Percentiles rank a stretch among this genome's conserved stretches.
These are phyloP conservation scores for Pocillopora damicornis DNA, from an alignment of 64 coral and sea anemone species.

Conservation along the genomic window DNA sequence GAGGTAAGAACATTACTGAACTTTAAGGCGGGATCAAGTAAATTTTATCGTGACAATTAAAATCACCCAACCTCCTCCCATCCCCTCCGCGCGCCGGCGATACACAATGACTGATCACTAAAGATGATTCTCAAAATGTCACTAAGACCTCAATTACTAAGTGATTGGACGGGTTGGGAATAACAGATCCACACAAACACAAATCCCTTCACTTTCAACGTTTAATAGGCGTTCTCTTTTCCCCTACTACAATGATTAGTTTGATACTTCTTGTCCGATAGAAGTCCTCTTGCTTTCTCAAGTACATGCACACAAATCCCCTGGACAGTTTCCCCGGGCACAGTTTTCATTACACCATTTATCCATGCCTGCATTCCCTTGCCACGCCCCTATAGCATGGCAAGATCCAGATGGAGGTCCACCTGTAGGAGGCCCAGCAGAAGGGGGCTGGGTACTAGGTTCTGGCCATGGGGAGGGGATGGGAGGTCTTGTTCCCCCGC, in stretches of 20 bases:
- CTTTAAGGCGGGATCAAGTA: too few relatives aligned
- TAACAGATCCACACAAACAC: too few relatives aligned
- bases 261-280: neutral
- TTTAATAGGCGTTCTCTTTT: neutral
- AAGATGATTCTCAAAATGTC: too few relatives aligned
- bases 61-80: too few relatives aligned
- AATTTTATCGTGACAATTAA: too few relatives aligned
- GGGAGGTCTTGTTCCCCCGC: neutral
- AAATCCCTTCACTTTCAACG: too few relatives aligned
- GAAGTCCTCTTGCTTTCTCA: neutral
- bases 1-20: too few relatives aligned
- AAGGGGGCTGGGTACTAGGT: neutral
- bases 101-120: too few relatives aligned
- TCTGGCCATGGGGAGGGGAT: neutral
- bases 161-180: too few relatives aligned
- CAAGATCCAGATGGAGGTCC: slow-evolving; percentile 26
- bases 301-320: slow-evolving; percentile 28
- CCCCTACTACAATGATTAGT: neutral
- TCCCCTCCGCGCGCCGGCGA: too few relatives aligned
- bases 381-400: slow-evolving; percentile 12
- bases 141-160: too few relatives aligned
- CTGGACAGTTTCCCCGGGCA: slow-evolving; percentile 52
- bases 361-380: slow-evolving; percentile 35
- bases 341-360: slow-evolving; percentile 64
- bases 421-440: neutral